These are phyloP conservation scores for Taenaris catops DNA, from an alignment of 2,888 invertebrate species.

Conservation along the genomic window DNA sequence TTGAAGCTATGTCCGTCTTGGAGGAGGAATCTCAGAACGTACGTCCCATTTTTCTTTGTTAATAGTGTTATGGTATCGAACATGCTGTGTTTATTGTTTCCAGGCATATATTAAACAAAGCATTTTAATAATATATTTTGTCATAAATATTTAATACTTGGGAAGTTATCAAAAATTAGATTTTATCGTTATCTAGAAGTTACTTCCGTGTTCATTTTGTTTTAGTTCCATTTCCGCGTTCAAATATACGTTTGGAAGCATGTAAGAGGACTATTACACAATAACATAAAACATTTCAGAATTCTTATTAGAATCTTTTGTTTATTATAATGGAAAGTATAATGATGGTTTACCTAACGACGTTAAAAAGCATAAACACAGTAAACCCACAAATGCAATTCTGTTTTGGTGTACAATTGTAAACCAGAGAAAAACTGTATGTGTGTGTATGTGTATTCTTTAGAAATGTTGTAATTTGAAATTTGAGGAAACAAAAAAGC, in stretches of 20 bases:
- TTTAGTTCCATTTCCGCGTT: conserved; percentile 32
- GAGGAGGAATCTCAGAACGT: conserved; percentile 82
- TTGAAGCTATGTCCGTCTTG: conserved; percentile 81
- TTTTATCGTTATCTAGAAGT: conserved; percentile 8
- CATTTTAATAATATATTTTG: background rate
- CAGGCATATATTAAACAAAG: background rate
- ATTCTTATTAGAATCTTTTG: conserved; percentile 21
- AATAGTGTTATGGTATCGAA: conserved; percentile 18
- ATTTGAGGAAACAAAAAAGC: too few relatives aligned
- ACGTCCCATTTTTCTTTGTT: conserved; percentile 47
- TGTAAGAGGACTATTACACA: conserved; percentile 43
- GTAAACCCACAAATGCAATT: too few relatives aligned
- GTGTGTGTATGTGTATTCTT: too few relatives aligned
- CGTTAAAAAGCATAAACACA: too few relatives aligned
- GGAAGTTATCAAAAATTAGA: background rate
- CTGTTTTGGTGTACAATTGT: too few relatives aligned
- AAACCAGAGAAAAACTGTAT: too few relatives aligned
- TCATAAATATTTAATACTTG: background rate
- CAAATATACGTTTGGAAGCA: conserved; percentile 29
- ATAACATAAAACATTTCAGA: conserved; percentile 45
- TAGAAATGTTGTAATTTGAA: too few relatives aligned
- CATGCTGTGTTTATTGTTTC: conserved; percentile 5
- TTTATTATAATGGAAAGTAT: too few relatives aligned
- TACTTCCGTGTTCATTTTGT: conserved; percentile 31
- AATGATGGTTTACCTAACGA: too few relatives aligned